phyloP scores from a whole-genome alignment of 2,888 invertebrate species.

The Onchidella celtica region DNA sequence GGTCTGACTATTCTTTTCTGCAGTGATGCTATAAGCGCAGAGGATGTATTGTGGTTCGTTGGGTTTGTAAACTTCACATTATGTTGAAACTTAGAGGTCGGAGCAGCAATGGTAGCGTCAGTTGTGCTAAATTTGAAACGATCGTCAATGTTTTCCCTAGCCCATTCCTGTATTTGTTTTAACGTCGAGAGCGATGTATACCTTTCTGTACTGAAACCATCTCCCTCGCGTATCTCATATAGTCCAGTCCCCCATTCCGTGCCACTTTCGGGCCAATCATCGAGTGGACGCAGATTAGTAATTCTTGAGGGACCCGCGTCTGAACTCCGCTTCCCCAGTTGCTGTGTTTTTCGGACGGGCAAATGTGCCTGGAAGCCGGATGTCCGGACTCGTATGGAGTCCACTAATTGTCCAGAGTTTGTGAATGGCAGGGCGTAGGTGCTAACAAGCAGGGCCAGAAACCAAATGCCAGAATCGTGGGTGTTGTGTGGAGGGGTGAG shows the following conservation, averaged over 20 bases:
- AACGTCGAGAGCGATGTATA: background rate
- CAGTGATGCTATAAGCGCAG: background rate
- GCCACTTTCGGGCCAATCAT: background rate
- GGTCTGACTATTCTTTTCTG: slow-evolving; percentile 27
- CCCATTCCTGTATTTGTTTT: background rate
- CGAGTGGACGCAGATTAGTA: background rate
- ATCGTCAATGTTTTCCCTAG: background rate
- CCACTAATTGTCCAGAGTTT: background rate
- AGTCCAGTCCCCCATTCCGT: no score
- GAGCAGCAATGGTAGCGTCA: no score
- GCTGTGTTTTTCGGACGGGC: background rate
- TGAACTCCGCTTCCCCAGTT: background rate
- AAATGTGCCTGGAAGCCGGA: background rate
- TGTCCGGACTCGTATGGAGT: background rate
- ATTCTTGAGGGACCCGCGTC: background rate
- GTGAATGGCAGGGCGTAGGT: background rate
- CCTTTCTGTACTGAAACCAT: no score
- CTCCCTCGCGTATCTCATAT: background rate
- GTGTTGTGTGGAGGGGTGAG: background rate
- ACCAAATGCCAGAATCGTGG: background rate
- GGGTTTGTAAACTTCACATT: background rate
- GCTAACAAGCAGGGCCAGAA: background rate
- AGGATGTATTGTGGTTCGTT: background rate
- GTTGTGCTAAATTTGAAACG: background rate
- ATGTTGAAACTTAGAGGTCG: no score